Evolutionary conservation across 2,888 invertebrate species (phyloP).

Genomic region (Heliconius hortense): DNA sequence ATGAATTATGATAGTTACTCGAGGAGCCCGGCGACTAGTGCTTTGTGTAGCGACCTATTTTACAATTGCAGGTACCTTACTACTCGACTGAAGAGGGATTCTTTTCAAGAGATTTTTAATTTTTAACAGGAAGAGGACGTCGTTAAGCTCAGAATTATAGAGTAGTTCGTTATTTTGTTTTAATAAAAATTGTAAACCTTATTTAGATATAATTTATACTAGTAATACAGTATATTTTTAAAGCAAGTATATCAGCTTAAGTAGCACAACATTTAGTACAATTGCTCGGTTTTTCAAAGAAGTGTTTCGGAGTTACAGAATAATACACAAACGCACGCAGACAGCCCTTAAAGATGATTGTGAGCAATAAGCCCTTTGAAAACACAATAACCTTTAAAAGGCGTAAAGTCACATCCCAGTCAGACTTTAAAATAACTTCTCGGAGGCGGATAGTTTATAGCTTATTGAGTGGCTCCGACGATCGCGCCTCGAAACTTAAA

Average conservation of each 20-base stretch:
- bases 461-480: slow-evolving; percentile 80
- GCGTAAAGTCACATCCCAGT: slow-evolving; percentile 76
- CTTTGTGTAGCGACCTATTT: slow-evolving; percentile 43
- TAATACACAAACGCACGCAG: slow-evolving; percentile 30
- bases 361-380: slow-evolving; percentile 59
- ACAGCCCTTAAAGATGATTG: slow-evolving; percentile 36
- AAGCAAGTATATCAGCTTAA: not conserved
- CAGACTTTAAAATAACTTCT: slow-evolving; percentile 78
- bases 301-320: slow-evolving; percentile 15
- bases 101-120: slow-evolving; percentile 31
- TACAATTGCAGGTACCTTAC: slow-evolving; percentile 38
- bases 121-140: slow-evolving; percentile 16
- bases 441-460: slow-evolving; percentile 80
- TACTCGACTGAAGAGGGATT: slow-evolving; percentile 29
- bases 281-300: not conserved
- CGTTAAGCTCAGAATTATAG: slow-evolving; percentile 3
- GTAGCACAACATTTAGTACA: not conserved
- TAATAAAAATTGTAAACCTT: not conserved
- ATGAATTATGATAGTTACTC: slow-evolving; percentile 45
- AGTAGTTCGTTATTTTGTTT: not conserved
- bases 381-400: slow-evolving; percentile 81
- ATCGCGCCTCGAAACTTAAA: slow-evolving; percentile 76
- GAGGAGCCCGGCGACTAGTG: slow-evolving; percentile 40
- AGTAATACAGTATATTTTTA: no score
- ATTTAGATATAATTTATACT: not conserved